phyloP scores from a whole-genome alignment of 2,888 invertebrate species.

The Lutraria lutraria region DNA sequence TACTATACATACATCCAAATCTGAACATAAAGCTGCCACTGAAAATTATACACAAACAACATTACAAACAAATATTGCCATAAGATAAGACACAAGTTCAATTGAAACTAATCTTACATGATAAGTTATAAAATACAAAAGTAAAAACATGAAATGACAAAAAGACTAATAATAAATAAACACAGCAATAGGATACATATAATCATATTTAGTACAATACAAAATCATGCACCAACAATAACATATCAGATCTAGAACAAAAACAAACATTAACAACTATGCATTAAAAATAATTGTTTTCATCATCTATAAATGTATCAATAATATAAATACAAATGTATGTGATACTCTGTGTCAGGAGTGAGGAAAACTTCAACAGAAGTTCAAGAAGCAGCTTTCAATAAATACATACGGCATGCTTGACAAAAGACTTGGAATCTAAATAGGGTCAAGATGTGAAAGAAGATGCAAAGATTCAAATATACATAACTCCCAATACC shows the following conservation, averaged over 20 bases:
- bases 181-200: slow-evolving; percentile 3
- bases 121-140: not conserved
- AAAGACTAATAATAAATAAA: not conserved
- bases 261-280: not conserved
- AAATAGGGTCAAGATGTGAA: no score
- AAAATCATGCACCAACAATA: not conserved
- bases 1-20: not conserved
- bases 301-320: not conserved
- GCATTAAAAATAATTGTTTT: not conserved
- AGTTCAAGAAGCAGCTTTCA: no score
- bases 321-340: not conserved
- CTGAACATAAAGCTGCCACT: slow-evolving; percentile 1
- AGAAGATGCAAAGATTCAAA: no score
- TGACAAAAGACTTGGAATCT: no score
- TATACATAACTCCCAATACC: no score
- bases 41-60: not conserved
- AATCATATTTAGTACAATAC: not conserved
- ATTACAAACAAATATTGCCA: not conserved
- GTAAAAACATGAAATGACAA: not conserved
- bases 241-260: slow-evolving; percentile 1
- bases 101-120: not conserved
- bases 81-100: not conserved
- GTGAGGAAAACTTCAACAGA: no score
- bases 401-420: no score
- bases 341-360: no score